Evolutionary conservation across 2,113 vertebrate species (phyloP).

Genomic region (Chloebia gouldiae): DNA sequence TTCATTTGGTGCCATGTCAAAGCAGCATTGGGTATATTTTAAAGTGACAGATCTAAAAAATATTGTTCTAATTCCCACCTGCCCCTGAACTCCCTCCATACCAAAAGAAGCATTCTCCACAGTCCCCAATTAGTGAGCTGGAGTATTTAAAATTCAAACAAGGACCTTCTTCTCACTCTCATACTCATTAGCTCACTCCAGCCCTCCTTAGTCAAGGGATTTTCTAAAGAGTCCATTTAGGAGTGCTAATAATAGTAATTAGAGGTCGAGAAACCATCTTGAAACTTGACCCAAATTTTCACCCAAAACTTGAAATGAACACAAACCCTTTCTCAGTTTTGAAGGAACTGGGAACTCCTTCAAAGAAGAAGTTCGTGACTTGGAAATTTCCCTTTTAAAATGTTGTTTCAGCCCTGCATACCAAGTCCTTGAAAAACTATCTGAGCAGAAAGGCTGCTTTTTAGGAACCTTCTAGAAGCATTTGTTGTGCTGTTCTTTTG

Average conservation of each 20-base stretch:
- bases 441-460: conserved; percentile 45
- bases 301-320: conserved; percentile 67
- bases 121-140: conserved; percentile 56
- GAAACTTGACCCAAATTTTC: conserved; percentile 72
- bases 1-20: conserved; percentile 13
- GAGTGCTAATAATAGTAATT: conserved; percentile 72
- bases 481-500: conserved; percentile 24
- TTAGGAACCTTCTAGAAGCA: conserved; percentile 34
- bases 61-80: conserved; percentile 49
- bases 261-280: conserved; percentile 72
- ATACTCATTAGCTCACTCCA: conserved; percentile 69
- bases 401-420: conserved; percentile 33
- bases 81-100: conserved; percentile 9
- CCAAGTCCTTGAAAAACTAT: conserved; percentile 27
- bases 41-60: conserved; percentile 62
- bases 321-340: conserved; percentile 30
- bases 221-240: conserved; percentile 70
- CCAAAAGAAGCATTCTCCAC: conserved; percentile 15
- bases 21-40: conserved; percentile 45
- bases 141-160: conserved; percentile 66
- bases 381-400: conserved; percentile 52
- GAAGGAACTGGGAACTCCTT: conserved; percentile 39
- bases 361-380: conserved; percentile 49
- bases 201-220: conserved; percentile 50
- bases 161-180: conserved; percentile 63